Percentiles rank a stretch among this genome's conserved stretches.
These are phyloP conservation scores for Tethea ocularis DNA, from an alignment of 2,888 invertebrate genomes.

Conservation along the genomic window DNA sequence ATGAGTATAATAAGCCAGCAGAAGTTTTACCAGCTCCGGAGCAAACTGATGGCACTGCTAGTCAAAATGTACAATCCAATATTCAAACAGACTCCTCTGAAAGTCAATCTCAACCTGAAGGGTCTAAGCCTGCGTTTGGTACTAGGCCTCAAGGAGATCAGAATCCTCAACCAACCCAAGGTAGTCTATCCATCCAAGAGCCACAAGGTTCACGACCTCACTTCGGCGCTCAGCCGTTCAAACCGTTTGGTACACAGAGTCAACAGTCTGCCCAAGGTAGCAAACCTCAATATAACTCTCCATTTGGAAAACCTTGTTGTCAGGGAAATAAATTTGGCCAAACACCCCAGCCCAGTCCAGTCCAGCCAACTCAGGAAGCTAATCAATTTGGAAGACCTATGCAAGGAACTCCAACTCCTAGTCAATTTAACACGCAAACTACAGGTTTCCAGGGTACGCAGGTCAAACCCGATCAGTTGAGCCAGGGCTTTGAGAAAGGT, in stretches of 20 bases:
- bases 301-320: constrained; percentile 22
- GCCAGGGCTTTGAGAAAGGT: constrained; percentile 39
- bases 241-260: constrained; percentile 21
- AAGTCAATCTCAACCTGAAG: constrained; percentile 14
- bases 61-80: constrained; percentile 21
- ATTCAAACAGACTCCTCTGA: constrained; percentile 15
- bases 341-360: constrained; percentile 12
- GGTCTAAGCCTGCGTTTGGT: constrained; percentile 12
- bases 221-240: constrained; percentile 28
- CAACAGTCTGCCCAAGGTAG: constrained; percentile 24
- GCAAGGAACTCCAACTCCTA: constrained; percentile 20
- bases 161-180: constrained; percentile 18
- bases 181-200: constrained; percentile 11
- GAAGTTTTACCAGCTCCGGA: constrained; percentile 32
- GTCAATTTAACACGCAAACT: constrained; percentile 1
- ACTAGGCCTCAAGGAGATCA: constrained; percentile 18
- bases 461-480: constrained; percentile 19
- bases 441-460: constrained; percentile 33
- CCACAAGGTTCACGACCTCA: constrained; percentile 17
- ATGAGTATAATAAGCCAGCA: constrained; percentile 54
- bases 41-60: constrained; percentile 13
- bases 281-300: constrained; percentile 30
- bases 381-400: constrained; percentile 1
- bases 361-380: constrained; percentile 9
- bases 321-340: constrained; percentile 14